Base-by-base conservation (phyloP, 1,140 invertebrate genomes). In the Lepidurus arcticus region DNA sequence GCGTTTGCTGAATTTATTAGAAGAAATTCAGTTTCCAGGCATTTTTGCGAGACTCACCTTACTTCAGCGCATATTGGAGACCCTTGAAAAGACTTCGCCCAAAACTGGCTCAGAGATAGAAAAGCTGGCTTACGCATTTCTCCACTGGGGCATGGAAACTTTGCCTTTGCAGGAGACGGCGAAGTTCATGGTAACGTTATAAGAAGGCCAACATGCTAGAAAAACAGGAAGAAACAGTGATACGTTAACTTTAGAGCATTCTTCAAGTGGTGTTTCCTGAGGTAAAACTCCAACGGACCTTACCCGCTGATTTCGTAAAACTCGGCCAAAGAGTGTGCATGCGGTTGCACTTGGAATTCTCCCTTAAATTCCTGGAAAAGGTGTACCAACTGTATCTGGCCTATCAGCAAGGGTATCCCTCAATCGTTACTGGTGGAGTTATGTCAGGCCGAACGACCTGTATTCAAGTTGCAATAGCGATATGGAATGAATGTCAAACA, bases 401-500 rank as follows among this genome's bases (percentile, higher is more conserved):
- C 6, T 65, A n/a, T 21, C 8, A 65, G 13, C n/a, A 65, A 65
- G 53, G 53, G 0, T n/a, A 65, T 65, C 53, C 53, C 16, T 13
- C 21, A 21, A 65, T 65, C 7, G 53, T 65, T 7, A 65, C 7
- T 13, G 53, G 53, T 9, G 53, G 1, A 16, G 53, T 65, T 7
- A 65, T 65, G 53, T 65, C 53, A n/a, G 53, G 53, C 21, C 16
- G 53, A 65, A 65, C 53, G 53, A 65, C 53, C 21, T 65, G 53
- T 65, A 21, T 65, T 16, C 53, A 16, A n/a, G 53, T 65, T 7
- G 53, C 53, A 13, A 65, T 13, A 65, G 53, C 53, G 16, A 65
- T 65, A 7, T 65, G 53, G 53, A 65, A 65, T 16, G 53, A 13
- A n/a, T 7, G 16, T 7, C 53, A 65, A 7, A 21, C 53, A 16